Conservation (phyloP, 2,113 vertebrate genomes). For the Gracilinanus agilis region DNA sequence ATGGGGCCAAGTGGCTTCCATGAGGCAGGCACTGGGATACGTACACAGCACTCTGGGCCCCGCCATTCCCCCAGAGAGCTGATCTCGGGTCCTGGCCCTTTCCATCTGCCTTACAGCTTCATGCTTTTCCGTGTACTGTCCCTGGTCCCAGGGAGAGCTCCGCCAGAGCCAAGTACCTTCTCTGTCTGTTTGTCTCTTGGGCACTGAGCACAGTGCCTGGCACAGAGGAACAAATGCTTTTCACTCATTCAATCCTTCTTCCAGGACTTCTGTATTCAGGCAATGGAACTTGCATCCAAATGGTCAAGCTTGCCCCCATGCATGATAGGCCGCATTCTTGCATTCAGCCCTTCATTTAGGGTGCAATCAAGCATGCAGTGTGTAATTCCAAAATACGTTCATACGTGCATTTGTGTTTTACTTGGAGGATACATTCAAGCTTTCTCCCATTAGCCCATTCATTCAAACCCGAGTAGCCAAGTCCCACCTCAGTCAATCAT, state of each 20-base stretch:
- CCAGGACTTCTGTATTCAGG: not conserved
- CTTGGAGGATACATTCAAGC: not conserved
- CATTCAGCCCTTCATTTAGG: not conserved
- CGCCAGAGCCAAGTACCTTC: no score
- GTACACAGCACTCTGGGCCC: no score
- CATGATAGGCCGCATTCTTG: not conserved
- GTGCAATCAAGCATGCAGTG: not conserved
- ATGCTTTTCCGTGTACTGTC: no score
- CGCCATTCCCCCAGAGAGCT: not conserved
- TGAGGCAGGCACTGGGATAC: not conserved
- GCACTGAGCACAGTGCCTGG: not conserved
- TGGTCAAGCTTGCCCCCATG: not conserved
- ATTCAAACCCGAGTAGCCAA: not conserved
- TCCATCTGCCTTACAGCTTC: no score
- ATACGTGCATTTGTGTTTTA: not conserved
- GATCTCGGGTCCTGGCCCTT: not conserved
- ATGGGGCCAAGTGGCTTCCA: not conserved
- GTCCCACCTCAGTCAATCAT: not conserved
- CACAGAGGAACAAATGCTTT: not conserved
- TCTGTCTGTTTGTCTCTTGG: not conserved
- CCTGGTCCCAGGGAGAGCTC: no score
- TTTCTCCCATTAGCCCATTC: not conserved
- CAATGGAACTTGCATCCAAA: not conserved
- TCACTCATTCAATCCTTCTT: not conserved
- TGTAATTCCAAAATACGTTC: not conserved